Evolutionary conservation across 2,888 invertebrate genomes (phyloP).

Genomic region (Metalampra italica): DNA sequence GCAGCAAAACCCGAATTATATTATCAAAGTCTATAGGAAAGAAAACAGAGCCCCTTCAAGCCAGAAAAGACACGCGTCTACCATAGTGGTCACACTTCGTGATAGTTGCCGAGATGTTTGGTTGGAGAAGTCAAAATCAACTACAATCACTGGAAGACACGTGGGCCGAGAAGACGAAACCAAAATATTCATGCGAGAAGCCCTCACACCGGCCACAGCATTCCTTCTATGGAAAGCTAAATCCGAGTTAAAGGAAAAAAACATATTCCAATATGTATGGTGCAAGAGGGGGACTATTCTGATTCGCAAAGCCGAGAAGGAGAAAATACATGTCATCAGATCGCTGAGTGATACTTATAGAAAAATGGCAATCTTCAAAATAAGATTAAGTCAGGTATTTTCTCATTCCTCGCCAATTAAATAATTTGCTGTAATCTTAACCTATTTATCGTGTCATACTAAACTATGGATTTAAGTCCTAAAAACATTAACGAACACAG

Average conservation of each 20-base stretch:
- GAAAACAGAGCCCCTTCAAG: no score
- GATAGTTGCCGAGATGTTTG: slow-evolving; percentile 4
- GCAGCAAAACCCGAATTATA: no score
- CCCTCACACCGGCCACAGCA: slow-evolving; percentile 5
- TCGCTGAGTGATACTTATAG: not conserved
- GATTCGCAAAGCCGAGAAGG: slow-evolving; percentile 1
- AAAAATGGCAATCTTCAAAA: not conserved
- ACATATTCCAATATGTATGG: slow-evolving; percentile 10
- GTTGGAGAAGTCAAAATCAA: slow-evolving; percentile 4
- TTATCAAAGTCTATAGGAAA: no score
- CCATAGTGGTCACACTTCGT: not conserved
- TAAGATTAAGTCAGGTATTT: not conserved
- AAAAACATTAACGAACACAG: no score
- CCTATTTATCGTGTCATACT: no score
- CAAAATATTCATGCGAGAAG: slow-evolving; percentile 9
- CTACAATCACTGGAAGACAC: not conserved
- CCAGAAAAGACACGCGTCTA: not conserved
- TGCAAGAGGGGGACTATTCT: slow-evolving; percentile 12
- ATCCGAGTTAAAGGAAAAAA: slow-evolving; percentile 7
- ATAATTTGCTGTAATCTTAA: no score
- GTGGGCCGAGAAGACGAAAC: not conserved
- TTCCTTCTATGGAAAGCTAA: slow-evolving; percentile 12
- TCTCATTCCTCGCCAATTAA: no score
- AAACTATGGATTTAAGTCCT: no score
- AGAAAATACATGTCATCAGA: slow-evolving; percentile 1